phyloP scores from a whole-genome alignment of 2,797 vertebrate species.

The Rhinoraja longicauda region DNA sequence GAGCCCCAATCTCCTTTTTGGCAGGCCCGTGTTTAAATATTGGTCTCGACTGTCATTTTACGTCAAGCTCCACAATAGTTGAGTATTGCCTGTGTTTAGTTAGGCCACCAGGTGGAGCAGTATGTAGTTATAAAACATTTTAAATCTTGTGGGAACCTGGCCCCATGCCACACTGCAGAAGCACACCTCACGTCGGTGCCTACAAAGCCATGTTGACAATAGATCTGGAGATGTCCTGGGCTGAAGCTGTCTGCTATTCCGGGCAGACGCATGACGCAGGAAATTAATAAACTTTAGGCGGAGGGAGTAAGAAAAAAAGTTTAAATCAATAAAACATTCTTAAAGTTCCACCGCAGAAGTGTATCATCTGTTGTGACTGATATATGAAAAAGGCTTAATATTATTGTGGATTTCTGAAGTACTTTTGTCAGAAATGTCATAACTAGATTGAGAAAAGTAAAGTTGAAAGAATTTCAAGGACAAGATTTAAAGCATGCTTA shows the following conservation, averaged over 20 bases:
- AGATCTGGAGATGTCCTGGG: background rate
- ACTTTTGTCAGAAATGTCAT: background rate
- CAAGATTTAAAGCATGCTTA: background rate
- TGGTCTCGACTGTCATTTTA: background rate
- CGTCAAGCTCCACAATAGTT: background rate
- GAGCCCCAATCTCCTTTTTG: background rate
- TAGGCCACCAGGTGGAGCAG: constrained; percentile 24
- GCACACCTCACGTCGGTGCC: background rate
- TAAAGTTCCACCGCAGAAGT: background rate
- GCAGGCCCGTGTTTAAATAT: background rate
- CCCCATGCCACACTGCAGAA: background rate
- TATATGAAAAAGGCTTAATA: background rate
- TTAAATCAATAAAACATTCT: background rate
- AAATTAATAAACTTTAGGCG: background rate
- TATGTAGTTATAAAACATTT: background rate
- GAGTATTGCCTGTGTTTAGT: background rate
- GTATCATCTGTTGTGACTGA: background rate
- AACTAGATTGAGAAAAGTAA: background rate
- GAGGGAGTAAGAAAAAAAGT: background rate
- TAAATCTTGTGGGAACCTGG: background rate
- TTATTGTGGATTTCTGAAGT: background rate
- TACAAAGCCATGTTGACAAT: background rate
- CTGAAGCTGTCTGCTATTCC: background rate
- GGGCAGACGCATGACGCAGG: background rate
- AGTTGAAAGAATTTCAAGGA: background rate